phyloP scores from a whole-genome alignment of 1,140 invertebrate species.

The Chionoecetes opilio region DNA sequence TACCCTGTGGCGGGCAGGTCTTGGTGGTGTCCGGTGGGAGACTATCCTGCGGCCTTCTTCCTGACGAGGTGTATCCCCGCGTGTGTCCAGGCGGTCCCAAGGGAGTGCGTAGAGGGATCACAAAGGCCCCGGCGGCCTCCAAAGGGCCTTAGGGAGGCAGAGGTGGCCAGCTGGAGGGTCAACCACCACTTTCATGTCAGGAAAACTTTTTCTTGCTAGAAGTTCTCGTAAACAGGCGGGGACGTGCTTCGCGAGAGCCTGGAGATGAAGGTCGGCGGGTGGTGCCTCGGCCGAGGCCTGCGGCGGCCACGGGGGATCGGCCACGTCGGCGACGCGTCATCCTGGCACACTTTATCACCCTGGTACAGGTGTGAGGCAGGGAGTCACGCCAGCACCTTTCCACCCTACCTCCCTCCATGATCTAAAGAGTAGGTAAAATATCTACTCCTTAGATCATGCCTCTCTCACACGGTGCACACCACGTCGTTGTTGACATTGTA shows the following conservation, averaged over 20 bases:
- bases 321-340: background rate
- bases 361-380: no score
- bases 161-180: background rate
- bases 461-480: no score
- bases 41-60: background rate
- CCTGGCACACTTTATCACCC: background rate
- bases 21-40: conserved; percentile 2
- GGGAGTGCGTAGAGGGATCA: conserved; percentile 3
- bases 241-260: background rate
- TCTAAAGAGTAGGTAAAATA: no score
- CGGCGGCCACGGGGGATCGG: conserved; percentile 1
- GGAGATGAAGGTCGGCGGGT: background rate
- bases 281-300: background rate
- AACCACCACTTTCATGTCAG: background rate
- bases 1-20: background rate
- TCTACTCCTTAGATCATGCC: no score
- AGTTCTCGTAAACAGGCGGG: conserved; percentile 1
- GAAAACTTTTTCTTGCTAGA: conserved; percentile 12
- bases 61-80: background rate
- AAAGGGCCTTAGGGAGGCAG: background rate
- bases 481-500: no score
- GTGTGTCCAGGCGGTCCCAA: background rate
- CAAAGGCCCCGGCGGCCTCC: background rate
- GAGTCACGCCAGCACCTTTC: background rate
- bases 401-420: no score